phyloP scores from a whole-genome alignment of 1,140 invertebrate species.

The Drosophila pectinifera region DNA sequence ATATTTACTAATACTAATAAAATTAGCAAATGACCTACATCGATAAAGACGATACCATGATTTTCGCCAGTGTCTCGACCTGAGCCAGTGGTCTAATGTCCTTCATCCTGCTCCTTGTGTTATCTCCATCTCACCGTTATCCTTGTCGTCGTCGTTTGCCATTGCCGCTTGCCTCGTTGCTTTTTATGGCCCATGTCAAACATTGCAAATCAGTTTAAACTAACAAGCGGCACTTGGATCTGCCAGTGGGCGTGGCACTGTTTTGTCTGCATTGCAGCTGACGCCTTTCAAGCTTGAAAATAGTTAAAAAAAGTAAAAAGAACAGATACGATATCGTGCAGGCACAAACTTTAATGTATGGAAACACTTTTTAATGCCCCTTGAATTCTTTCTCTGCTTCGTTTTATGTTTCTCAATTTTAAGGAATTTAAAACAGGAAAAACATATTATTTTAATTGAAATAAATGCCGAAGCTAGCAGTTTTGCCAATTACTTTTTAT shows the following conservation, averaged over 20 bases:
- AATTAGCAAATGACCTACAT: no score
- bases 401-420: no score
- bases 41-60: no score
- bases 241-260: conserved; percentile 41
- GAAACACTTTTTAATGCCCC: no score
- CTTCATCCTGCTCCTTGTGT: conserved; percentile 35
- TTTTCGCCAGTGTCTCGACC: conserved; percentile 39
- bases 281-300: conserved; percentile 53
- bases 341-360: no score
- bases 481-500: no score
- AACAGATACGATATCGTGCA: neutral
- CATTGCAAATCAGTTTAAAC: conserved; percentile 83
- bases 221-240: conserved; percentile 60
- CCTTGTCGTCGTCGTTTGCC: conserved; percentile 52
- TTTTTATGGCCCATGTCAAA: conserved; percentile 82
- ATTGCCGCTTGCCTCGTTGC: conserved; percentile 58
- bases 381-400: no score
- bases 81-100: conserved; percentile 45
- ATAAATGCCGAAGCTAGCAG: no score
- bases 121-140: conserved; percentile 52
- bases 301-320: conserved; percentile 52
- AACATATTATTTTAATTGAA: no score
- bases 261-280: conserved; percentile 62
- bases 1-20: no score
- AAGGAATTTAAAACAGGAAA: no score